Evolutionary conservation across 2,888 invertebrate genomes (phyloP).

Genomic region (Sthenelais limicola): DNA sequence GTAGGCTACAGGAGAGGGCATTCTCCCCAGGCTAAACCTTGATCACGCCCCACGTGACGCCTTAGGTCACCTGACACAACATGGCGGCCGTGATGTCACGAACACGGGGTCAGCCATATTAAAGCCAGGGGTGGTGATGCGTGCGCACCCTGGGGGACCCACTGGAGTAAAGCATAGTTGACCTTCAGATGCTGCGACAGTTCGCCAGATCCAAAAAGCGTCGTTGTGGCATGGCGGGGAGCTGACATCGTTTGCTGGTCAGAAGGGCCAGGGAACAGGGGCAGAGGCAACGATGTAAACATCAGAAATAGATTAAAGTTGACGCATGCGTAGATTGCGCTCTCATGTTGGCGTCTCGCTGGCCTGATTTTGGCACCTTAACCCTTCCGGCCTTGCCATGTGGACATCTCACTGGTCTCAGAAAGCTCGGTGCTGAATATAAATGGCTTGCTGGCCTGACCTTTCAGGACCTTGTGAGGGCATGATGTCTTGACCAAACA

Average conservation of each 20-base stretch:
- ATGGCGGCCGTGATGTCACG: constrained; percentile 27
- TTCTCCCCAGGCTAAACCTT: too few species aligned
- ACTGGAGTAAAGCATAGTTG: constrained; percentile 30
- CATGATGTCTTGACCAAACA: too few species aligned
- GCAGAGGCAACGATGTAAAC: constrained; percentile 16
- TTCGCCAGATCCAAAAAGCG: too few species aligned
- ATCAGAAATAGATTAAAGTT: constrained; percentile 29
- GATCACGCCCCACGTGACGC: constrained; percentile 12
- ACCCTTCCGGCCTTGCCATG: too few species aligned
- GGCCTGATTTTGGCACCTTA: constrained; percentile 26
- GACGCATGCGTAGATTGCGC: constrained; percentile 12
- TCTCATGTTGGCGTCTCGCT: constrained; percentile 37
- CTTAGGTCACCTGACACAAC: constrained; percentile 21
- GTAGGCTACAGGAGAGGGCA: too few species aligned
- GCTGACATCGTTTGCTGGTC: neutral
- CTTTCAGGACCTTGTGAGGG: too few species aligned
- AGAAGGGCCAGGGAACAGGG: neutral
- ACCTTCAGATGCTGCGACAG: neutral
- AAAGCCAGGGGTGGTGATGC: constrained; percentile 1
- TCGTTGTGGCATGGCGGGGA: constrained; percentile 2
- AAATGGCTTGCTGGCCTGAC: too few species aligned
- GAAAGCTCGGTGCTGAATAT: too few species aligned
- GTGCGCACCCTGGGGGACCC: constrained; percentile 26
- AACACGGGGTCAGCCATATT: constrained; percentile 20
- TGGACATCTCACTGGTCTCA: too few species aligned